A percentile compares a stretch with the other conserved stretches of the same genome.
phyloP scores from a whole-genome alignment of 2,797 vertebrate species.

The Coracias cyanogaster region DNA sequence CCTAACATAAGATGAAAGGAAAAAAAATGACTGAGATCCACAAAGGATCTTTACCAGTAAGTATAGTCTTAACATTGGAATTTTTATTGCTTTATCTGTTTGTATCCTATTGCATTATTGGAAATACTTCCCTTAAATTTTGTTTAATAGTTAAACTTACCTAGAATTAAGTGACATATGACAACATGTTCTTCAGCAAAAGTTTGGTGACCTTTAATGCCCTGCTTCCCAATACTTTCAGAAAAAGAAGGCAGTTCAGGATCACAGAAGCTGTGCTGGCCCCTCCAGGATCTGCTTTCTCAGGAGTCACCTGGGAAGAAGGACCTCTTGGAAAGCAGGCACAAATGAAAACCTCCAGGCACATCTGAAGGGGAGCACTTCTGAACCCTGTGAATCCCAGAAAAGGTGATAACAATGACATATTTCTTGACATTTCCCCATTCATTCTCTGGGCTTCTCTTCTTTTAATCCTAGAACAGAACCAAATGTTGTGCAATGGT shows the following conservation, averaged over 20 bases:
- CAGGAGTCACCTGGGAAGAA: neutral
- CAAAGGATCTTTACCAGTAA: neutral
- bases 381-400: accelerated
- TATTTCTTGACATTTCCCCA: neutral
- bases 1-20: neutral
- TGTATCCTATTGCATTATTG: neutral
- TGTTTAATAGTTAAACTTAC: neutral
- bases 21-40: neutral
- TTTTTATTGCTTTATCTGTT: neutral
- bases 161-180: neutral
- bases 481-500: neutral
- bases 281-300: neutral
- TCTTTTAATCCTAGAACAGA: neutral
- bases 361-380: neutral
- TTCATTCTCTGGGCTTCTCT: neutral
- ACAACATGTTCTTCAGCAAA: neutral
- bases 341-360: neutral
- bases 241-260: neutral
- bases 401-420: neutral
- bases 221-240: neutral
- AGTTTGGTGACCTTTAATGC: neutral
- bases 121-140: neutral
- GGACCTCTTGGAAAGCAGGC: neutral
- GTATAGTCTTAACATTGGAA: neutral
- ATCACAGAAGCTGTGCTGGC: neutral